phyloP scores from a whole-genome alignment of 2,113 vertebrate species.

The Cepphus grylle region DNA sequence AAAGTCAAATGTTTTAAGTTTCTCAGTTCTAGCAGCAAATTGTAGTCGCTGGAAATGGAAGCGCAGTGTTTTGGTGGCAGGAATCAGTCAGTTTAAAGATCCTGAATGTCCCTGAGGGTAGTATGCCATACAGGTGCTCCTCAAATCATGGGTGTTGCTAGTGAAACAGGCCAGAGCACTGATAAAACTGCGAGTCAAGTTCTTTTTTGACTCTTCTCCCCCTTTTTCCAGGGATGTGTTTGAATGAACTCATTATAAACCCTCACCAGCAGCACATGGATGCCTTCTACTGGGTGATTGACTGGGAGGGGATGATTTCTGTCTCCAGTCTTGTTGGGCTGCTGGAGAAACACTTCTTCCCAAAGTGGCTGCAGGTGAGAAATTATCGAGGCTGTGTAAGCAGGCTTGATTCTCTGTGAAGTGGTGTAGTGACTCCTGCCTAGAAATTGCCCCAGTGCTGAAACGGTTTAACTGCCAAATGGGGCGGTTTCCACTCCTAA shows the following conservation, averaged over 20 bases:
- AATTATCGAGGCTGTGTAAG: background rate
- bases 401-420: background rate
- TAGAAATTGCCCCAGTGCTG: background rate
- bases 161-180: background rate
- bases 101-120: background rate
- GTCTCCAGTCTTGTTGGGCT: constrained; percentile 91
- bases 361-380: constrained; percentile 95
- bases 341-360: constrained; percentile 96
- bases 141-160: accelerated
- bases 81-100: background rate
- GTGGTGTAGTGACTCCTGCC: background rate
- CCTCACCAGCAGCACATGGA: constrained; percentile 99
- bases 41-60: background rate
- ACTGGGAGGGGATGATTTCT: constrained; percentile 98
- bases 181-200: background rate
- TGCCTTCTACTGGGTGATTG: constrained; percentile 94
- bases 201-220: background rate
- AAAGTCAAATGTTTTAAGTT: background rate
- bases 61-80: background rate
- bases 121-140: accelerated
- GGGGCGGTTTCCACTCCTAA: background rate
- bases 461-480: background rate
- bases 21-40: background rate
- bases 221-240: constrained; percentile 81
- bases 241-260: constrained; percentile 92